Conservation (phyloP, 1,140 invertebrate genomes). For the Onthophagus taurus region DNA sequence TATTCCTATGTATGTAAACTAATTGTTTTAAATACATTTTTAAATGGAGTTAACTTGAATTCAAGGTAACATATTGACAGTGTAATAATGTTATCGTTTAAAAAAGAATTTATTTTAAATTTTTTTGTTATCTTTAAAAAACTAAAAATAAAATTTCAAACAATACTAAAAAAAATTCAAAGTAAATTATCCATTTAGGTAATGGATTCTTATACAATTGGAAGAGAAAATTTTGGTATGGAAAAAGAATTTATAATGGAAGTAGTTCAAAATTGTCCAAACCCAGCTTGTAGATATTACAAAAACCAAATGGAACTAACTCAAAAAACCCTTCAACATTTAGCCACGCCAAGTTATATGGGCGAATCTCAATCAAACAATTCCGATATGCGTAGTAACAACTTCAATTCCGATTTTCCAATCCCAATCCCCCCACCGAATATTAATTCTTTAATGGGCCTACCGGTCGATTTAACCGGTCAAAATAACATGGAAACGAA, state of each 20-base stretch:
- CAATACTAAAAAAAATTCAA: too few species aligned
- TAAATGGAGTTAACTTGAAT: too few species aligned
- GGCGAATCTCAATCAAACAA: constrained; percentile 27
- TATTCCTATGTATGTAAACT: too few species aligned
- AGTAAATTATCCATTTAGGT: constrained; percentile 40
- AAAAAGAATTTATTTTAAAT: too few species aligned
- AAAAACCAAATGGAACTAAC: constrained; percentile 73
- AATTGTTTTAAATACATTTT: too few species aligned
- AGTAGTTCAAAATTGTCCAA: constrained; percentile 77
- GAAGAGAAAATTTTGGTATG: constrained; percentile 78
- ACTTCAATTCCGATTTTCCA: constrained; percentile 22
- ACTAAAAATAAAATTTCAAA: too few species aligned
- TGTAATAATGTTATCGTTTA: too few species aligned
- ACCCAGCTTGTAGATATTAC: constrained; percentile 74
- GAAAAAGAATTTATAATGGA: constrained; percentile 82
- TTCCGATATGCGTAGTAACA: constrained; percentile 27
- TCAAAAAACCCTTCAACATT: constrained; percentile 42
- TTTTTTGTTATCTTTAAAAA: too few species aligned
- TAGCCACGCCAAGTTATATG: constrained; percentile 36
- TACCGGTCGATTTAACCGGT: constrained; percentile 32
- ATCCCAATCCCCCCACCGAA: constrained; percentile 20
- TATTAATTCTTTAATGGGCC: constrained; percentile 22
- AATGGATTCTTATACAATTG: constrained; percentile 77
- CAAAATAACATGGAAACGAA: constrained; percentile 31
- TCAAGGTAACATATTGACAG: too few species aligned